These are phyloP conservation scores for Gymnodraco acuticeps DNA, from an alignment of 2,797 vertebrate genomes.

Conservation along the genomic window DNA sequence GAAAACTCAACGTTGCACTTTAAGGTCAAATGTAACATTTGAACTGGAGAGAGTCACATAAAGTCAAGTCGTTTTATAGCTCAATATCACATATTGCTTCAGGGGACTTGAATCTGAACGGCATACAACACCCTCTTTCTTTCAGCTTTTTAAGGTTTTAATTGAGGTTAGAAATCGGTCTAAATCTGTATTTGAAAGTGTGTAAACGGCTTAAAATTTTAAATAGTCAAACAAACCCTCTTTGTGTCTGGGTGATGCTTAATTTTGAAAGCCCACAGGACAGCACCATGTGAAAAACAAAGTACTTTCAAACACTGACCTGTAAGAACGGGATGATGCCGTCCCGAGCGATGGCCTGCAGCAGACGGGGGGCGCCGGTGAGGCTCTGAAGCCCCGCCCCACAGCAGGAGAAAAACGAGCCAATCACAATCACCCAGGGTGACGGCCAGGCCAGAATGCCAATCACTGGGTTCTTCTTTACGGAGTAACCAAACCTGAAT, in stretches of 20 bases:
- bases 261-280: background rate
- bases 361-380: slow-evolving; percentile 92
- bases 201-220: background rate
- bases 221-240: background rate
- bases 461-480: slow-evolving; percentile 91
- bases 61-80: no score
- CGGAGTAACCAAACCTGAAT: slow-evolving; percentile 90
- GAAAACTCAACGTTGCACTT: no score
- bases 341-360: slow-evolving; percentile 96
- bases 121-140: no score
- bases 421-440: slow-evolving; percentile 96
- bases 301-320: slow-evolving; percentile 72
- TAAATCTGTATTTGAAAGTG: background rate
- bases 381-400: slow-evolving; percentile 96
- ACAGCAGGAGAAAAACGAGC: slow-evolving; percentile 97
- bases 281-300: background rate
- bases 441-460: slow-evolving; percentile 95
- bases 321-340: slow-evolving; percentile 93
- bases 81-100: no score
- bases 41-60: no score
- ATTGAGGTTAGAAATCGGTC: background rate
- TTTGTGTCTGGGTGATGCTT: no score
- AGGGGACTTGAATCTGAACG: no score
- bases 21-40: no score
- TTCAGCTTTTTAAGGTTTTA: no score